Evolutionary conservation across 2,113 vertebrate species (phyloP).

Genomic region (Lichenostomus cassidix): DNA sequence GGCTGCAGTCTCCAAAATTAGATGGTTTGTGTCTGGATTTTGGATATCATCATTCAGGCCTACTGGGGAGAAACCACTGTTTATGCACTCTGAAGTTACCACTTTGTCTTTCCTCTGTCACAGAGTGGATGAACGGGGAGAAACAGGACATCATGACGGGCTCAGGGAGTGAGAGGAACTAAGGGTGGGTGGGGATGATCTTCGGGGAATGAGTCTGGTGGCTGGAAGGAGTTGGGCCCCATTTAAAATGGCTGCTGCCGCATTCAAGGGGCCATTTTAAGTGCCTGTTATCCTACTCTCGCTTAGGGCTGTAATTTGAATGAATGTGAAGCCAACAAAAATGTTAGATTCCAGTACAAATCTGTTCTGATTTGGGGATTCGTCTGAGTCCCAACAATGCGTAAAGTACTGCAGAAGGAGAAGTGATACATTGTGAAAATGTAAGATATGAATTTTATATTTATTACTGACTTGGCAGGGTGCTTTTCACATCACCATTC

Average conservation of each 20-base stretch:
- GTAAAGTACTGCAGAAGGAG: conserved; percentile 28
- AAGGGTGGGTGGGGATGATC: not conserved
- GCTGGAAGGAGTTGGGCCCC: not conserved
- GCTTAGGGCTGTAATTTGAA: conserved; percentile 36
- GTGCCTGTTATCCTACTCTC: conserved; percentile 19
- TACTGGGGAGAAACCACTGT: not conserved
- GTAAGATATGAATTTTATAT: conserved; percentile 61
- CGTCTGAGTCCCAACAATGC: conserved; percentile 47
- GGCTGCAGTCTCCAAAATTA: not conserved
- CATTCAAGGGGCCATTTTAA: conserved; percentile 59
- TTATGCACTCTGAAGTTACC: not conserved
- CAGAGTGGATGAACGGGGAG: too few relatives aligned
- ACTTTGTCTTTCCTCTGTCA: not conserved
- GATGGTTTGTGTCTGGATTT: not conserved
- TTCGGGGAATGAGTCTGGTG: not conserved
- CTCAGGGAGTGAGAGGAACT: not conserved
- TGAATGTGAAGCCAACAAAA: conserved; percentile 53
- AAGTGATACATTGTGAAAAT: conserved; percentile 54
- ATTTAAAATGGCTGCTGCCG: conserved; percentile 20
- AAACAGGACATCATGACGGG: rapidly evolving
- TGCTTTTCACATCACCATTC: conserved; percentile 62
- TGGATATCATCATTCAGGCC: rapidly evolving
- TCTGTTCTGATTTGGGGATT: conserved; percentile 62
- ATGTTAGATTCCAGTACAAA: conserved; percentile 53
- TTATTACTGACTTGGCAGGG: conserved; percentile 68